Evolutionary conservation across 2,888 invertebrate genomes (phyloP).

Genomic region (Microplitis deprimator): DNA sequence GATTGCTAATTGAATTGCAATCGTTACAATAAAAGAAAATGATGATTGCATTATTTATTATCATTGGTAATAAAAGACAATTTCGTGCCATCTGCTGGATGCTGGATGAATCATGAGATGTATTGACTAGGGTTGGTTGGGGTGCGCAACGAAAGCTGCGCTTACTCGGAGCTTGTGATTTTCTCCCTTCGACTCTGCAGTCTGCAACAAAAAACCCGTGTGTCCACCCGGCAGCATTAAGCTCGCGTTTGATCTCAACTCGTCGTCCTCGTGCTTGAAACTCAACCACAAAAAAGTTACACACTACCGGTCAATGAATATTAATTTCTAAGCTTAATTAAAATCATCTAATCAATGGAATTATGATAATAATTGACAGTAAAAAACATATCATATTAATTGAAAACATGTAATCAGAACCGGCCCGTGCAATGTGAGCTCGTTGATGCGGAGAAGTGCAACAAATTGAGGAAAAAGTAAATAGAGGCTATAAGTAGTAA

Average conservation of each 20-base stretch:
- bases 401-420: too few species aligned
- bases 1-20: too few species aligned
- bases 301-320: background rate
- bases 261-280: slow-evolving; percentile 44
- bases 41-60: background rate
- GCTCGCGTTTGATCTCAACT: slow-evolving; percentile 50
- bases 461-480: too few species aligned
- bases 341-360: too few species aligned
- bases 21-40: too few species aligned
- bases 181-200: slow-evolving; percentile 60
- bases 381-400: background rate
- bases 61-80: slow-evolving; percentile 8
- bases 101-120: slow-evolving; percentile 65
- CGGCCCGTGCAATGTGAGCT: background rate
- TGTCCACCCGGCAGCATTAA: slow-evolving; percentile 56
- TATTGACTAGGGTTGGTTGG: slow-evolving; percentile 68
- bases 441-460: too few species aligned
- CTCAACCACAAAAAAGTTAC: slow-evolving; percentile 19
- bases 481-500: too few species aligned
- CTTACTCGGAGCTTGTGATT: slow-evolving; percentile 57
- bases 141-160: slow-evolving; percentile 70
- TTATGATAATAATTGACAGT: too few species aligned
- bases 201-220: slow-evolving; percentile 64
- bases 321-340: background rate
- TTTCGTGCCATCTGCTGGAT: slow-evolving; percentile 69